phyloP scores from a whole-genome alignment of 2,888 invertebrate genomes.

The Apamea epomidion region DNA sequence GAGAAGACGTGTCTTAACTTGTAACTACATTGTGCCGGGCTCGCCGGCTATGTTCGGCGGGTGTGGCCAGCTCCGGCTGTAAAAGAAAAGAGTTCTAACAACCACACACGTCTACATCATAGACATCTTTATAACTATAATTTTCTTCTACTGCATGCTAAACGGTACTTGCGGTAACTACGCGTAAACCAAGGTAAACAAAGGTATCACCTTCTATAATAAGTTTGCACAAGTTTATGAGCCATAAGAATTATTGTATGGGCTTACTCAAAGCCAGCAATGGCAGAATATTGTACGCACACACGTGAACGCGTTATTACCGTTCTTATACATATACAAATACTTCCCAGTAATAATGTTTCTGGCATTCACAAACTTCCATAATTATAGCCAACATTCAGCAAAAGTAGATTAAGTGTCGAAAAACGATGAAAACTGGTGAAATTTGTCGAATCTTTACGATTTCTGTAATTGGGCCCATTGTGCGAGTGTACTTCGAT shows the following conservation, averaged over 20 bases:
- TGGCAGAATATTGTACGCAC: constrained; percentile 50
- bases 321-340: constrained; percentile 57
- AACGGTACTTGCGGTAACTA: constrained; percentile 47
- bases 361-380: constrained; percentile 66
- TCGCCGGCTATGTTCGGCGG: constrained; percentile 30
- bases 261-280: constrained; percentile 58
- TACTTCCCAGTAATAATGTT: constrained; percentile 60
- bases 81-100: constrained; percentile 43
- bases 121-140: constrained; percentile 54
- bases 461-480: constrained; percentile 83
- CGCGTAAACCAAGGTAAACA: constrained; percentile 62
- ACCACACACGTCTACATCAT: constrained; percentile 19
- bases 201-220: constrained; percentile 60
- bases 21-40: constrained; percentile 61
- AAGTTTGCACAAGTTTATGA: constrained; percentile 65
- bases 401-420: constrained; percentile 71
- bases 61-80: constrained; percentile 15
- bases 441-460: constrained; percentile 76
- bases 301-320: constrained; percentile 56
- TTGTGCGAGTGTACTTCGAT: constrained; percentile 79
- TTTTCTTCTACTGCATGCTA: constrained; percentile 53
- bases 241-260: constrained; percentile 59
- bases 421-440: constrained; percentile 74
- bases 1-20: constrained; percentile 62
- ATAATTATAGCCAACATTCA: constrained; percentile 67